These are phyloP conservation scores for Paratilapia polleni DNA, from an alignment of 2,113 vertebrate genomes.

Conservation along the genomic window DNA sequence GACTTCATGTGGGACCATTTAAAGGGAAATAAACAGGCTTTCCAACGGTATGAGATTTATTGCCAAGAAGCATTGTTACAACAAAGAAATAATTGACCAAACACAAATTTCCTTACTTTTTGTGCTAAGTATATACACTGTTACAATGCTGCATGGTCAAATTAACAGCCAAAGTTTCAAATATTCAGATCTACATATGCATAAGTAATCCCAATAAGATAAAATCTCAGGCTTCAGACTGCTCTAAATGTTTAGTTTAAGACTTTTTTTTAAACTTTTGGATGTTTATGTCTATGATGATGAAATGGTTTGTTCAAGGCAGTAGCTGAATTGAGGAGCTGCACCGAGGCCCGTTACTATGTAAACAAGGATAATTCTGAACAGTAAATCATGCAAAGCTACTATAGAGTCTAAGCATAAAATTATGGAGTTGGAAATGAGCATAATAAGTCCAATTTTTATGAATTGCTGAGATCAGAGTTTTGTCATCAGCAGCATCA, in stretches of 20 bases:
- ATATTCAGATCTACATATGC: not conserved
- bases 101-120: too few relatives aligned
- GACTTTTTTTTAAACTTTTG: not conserved
- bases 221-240: not conserved
- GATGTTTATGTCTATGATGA: not conserved
- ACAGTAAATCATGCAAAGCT: conserved; percentile 6
- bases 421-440: not conserved
- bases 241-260: not conserved
- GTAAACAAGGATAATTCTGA: not conserved
- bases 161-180: not conserved
- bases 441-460: not conserved
- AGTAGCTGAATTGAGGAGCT: not conserved
- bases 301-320: too few relatives aligned
- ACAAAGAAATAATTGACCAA: too few relatives aligned
- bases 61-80: too few relatives aligned
- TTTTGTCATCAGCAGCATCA: not conserved
- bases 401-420: not conserved
- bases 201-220: not conserved
- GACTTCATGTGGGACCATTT: too few relatives aligned
- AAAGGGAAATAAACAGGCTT: too few relatives aligned
- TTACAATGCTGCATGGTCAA: not conserved
- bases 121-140: too few relatives aligned
- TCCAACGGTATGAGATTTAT: too few relatives aligned
- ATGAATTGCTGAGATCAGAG: conserved; percentile 7
- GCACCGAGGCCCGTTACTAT: not conserved